Evolutionary conservation across 2,888 invertebrate species (phyloP).

Genomic region (Phengaris arion): DNA sequence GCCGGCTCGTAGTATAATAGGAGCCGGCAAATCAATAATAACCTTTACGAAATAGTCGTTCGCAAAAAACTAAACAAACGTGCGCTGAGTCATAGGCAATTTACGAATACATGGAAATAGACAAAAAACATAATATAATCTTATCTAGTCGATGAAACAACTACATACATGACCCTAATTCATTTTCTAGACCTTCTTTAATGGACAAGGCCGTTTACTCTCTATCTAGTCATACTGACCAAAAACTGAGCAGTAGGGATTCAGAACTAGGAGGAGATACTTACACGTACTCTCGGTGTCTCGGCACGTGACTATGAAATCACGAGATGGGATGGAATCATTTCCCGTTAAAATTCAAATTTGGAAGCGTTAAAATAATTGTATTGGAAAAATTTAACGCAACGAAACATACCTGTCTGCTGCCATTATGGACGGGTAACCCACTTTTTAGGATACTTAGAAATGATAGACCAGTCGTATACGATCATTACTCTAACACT

Average conservation of each 20-base stretch:
- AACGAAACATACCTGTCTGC: not conserved
- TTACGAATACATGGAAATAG: not conserved
- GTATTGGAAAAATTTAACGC: not conserved
- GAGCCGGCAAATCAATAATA: slow-evolving; percentile 15
- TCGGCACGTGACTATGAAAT: slow-evolving; percentile 8
- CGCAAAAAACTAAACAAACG: slow-evolving; percentile 14
- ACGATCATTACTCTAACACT: slow-evolving; percentile 24
- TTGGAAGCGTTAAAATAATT: not conserved
- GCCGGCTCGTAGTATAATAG: not conserved
- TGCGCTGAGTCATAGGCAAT: slow-evolving; percentile 14
- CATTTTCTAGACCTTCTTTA: not conserved
- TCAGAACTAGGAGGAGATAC: slow-evolving; percentile 1
- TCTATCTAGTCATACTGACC: not conserved
- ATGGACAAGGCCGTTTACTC: no score
- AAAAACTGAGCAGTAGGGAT: slow-evolving; percentile 1
- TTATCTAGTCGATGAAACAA: not conserved
- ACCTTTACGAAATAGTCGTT: not conserved
- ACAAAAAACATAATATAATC: not conserved
- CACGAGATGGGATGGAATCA: not conserved
- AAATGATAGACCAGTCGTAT: slow-evolving; percentile 6
- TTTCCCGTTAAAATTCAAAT: slow-evolving; percentile 3
- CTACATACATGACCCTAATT: no score
- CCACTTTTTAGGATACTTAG: not conserved
- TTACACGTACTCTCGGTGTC: not conserved
- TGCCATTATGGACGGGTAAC: not conserved